Percentiles rank a stretch among this genome's conserved stretches.
These are phyloP conservation scores for Tipula confusa DNA, from an alignment of 2,888 invertebrate species.

Conservation along the genomic window DNA sequence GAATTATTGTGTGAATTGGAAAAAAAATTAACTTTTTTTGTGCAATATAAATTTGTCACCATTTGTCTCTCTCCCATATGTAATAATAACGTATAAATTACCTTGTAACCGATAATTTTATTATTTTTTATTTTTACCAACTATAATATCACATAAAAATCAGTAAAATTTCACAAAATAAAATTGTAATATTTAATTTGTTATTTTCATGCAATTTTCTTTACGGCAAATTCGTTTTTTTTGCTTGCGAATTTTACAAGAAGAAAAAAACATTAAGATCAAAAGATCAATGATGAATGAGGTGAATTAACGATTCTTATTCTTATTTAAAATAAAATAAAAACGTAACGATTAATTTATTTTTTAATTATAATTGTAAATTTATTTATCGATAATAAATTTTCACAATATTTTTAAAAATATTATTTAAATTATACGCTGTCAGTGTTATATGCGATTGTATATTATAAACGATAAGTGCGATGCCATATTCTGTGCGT, in stretches of 20 bases:
- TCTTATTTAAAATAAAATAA: background rate
- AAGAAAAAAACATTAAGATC: background rate
- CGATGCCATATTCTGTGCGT: background rate
- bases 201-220: conserved; percentile 20
- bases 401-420: background rate
- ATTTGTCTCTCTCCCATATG: background rate
- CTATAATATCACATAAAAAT: background rate
- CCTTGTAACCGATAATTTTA: conserved; percentile 9
- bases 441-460: background rate
- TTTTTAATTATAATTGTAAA: conserved; percentile 25
- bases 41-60: background rate
- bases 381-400: background rate
- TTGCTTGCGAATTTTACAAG: background rate
- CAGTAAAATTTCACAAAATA: background rate
- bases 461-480: background rate
- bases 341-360: conserved; percentile 3
- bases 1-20: background rate
- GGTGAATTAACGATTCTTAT: conserved; percentile 8
- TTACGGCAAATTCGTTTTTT: background rate
- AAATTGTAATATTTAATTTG: background rate
- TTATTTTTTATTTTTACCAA: background rate
- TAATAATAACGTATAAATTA: background rate
- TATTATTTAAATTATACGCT: conserved; percentile 3
- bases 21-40: background rate
- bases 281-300: conserved; percentile 25